Evolutionary conservation across 2,888 invertebrate species (phyloP).

Genomic region (Eustalomyia histrio): DNA sequence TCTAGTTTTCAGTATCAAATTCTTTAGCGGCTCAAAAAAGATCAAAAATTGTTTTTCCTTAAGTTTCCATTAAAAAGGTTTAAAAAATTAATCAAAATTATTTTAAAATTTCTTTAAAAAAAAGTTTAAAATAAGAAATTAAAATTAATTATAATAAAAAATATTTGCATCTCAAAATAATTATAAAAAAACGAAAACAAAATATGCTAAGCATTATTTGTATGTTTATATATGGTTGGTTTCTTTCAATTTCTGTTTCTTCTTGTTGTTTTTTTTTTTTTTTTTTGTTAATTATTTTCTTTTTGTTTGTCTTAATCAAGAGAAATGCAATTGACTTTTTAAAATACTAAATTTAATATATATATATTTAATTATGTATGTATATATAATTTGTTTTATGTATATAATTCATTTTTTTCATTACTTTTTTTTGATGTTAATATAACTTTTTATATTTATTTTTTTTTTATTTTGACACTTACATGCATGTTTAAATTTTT

Average conservation of each 20-base stretch:
- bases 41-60: not conserved
- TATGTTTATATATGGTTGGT: conserved; percentile 10
- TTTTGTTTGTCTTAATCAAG: conserved; percentile 58
- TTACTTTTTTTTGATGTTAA: conserved; percentile 48
- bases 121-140: not conserved
- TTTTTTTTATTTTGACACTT: conserved; percentile 65
- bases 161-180: not conserved
- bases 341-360: conserved; percentile 62
- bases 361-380: conserved; percentile 52
- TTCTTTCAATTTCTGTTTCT: conserved; percentile 8
- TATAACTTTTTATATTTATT: conserved; percentile 33
- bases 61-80: not conserved
- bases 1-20: too few species aligned
- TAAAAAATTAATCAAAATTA: not conserved
- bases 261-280: conserved; percentile 6
- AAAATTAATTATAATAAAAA: not conserved
- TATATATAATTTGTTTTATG: conserved; percentile 52
- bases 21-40: too few species aligned
- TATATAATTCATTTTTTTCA: conserved; percentile 57
- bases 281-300: conserved; percentile 39
- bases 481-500: conserved; percentile 63
- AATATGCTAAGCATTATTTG: not conserved
- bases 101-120: not conserved
- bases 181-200: not conserved
- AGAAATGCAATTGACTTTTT: conserved; percentile 66